A percentile compares a stretch with the other conserved stretches of the same genome.
Conservation (phyloP, 2,113 vertebrate species). For the Sitta europaea region DNA sequence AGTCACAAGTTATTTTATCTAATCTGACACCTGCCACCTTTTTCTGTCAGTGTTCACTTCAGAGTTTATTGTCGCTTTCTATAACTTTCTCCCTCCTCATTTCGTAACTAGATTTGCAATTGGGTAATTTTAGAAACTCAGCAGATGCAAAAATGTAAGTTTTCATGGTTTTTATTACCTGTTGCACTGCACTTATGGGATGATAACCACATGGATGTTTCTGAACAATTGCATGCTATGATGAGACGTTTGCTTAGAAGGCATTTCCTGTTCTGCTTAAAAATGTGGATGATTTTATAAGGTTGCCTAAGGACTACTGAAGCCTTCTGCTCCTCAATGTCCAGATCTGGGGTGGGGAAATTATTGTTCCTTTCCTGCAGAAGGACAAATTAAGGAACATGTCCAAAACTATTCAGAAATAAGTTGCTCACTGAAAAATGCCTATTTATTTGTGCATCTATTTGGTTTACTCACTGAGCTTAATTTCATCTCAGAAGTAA, state of each 20-base stretch:
- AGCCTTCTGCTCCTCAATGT: not conserved
- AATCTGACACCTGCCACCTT: constrained; percentile 30
- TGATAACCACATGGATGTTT: not conserved
- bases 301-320: not conserved
- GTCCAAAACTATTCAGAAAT: not conserved
- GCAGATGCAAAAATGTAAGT: not conserved
- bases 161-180: not conserved
- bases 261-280: not conserved
- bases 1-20: constrained; percentile 3
- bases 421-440: not conserved
- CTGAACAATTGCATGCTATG: not conserved
- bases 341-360: not conserved
- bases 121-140: not conserved
- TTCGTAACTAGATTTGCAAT: not conserved
- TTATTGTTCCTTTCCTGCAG: not conserved
- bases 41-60: not conserved
- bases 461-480: not conserved
- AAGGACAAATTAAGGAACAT: not conserved
- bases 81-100: not conserved
- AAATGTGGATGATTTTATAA: not conserved
- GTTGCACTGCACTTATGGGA: not conserved
- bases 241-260: not conserved
- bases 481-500: not conserved
- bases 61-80: not conserved
- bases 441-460: not conserved